phyloP scores from a whole-genome alignment of 2,113 vertebrate genomes.

The Sardina pilchardus region DNA sequence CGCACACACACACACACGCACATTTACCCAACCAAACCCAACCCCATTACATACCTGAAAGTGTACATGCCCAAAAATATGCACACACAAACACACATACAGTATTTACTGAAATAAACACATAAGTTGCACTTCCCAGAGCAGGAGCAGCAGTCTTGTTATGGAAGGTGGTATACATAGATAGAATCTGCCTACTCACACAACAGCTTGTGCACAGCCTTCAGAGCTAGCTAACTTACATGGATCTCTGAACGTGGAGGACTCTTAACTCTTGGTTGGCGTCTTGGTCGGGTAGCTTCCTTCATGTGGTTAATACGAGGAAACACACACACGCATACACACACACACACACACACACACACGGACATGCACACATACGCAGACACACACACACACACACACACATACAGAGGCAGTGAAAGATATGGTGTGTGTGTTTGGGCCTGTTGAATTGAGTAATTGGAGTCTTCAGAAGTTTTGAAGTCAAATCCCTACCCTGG shows the following conservation, averaged over 20 bases:
- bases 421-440: background rate
- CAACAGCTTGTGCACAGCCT: background rate
- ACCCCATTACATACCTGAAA: no score
- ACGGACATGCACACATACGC: background rate
- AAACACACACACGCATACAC: slow-evolving; percentile 17
- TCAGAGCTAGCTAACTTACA: background rate
- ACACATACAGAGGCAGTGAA: background rate
- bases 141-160: background rate
- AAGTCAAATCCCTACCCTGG: background rate
- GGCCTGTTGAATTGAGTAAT: background rate
- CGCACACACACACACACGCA: slow-evolving; percentile 30
- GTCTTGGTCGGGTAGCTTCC: background rate
- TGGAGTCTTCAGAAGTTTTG: slow-evolving; percentile 7
- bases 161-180: background rate
- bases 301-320: background rate
- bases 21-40: background rate
- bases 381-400: slow-evolving; percentile 16
- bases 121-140: background rate
- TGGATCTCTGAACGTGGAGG: background rate
- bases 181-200: background rate
- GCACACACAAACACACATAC: background rate
- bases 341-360: slow-evolving; percentile 15
- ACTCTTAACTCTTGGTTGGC: background rate
- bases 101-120: slow-evolving; percentile 40
- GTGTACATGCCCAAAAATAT: background rate